phyloP scores from a whole-genome alignment of 2,888 invertebrate genomes.

The Galeruca laticollis region DNA sequence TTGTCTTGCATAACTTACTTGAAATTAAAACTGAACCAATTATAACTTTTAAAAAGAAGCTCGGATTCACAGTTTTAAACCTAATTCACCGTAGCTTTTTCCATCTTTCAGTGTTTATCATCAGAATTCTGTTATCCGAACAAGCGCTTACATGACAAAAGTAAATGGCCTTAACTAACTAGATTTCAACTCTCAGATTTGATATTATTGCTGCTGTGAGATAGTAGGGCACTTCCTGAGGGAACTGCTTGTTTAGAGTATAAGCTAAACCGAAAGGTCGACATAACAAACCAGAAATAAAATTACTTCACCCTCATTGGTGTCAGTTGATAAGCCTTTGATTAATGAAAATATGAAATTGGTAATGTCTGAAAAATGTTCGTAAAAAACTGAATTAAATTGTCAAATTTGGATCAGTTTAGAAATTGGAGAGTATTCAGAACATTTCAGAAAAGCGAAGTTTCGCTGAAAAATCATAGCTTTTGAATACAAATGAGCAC shows the following conservation, averaged over 20 bases:
- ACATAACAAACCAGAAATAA: neutral
- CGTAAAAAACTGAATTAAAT: no score
- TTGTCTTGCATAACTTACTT: no score
- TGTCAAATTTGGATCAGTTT: no score
- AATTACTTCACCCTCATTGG: no score
- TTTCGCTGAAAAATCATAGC: no score
- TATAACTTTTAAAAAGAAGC: slow-evolving; percentile 3
- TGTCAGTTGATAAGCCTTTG: no score
- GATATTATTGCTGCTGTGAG: neutral
- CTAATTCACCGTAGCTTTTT: neutral
- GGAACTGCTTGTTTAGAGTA: neutral
- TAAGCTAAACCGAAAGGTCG: neutral
- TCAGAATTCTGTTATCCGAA: neutral
- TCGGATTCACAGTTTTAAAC: neutral
- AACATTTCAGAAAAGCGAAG: no score
- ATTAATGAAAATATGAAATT: no score
- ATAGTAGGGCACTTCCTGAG: neutral
- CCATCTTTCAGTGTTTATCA: neutral
- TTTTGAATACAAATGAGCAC: no score
- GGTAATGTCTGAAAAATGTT: no score
- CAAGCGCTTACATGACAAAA: neutral
- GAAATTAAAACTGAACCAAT: neutral
- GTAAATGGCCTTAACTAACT: neutral
- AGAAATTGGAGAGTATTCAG: no score
- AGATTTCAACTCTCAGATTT: neutral